Base-by-base conservation (phyloP, 2,797 vertebrate species). In the Oceanodroma leucorhoa region DNA sequence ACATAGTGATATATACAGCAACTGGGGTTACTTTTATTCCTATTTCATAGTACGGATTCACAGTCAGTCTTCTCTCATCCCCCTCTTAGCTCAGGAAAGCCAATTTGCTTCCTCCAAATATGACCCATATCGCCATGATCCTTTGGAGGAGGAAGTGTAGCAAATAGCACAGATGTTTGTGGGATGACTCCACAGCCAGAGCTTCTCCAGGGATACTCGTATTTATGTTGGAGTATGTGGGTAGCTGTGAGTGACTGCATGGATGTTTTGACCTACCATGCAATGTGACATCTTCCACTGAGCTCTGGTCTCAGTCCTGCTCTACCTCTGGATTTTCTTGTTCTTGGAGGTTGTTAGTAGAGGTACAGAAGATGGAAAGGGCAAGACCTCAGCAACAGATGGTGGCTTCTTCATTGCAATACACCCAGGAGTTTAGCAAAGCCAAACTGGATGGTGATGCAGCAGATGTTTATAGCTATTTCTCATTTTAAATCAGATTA, bases 401-500 rank as follows among this genome's bases (percentile, higher is more conserved):
- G 45, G 57, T 45, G 61, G 23, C 34, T 92, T 66, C 76, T 79
- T 69, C 90, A 20, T 29, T 26, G 24, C 14, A 41, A 2, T 27
- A 24, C 22, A 19, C 11, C 8, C 77, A 45, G 57, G 66, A 82
- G 30, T 18, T 80, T 14, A 45, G 65, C 45, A 43, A 62, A 78
- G 57, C 57, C 80, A 57, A 19, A 76, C n/a, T 60, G 76, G 72
- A 22, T 1, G 5, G 29, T 43, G 86, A 26, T 57, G 65, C 69
- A 90, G 80, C 92, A 92, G 88, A 75, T 81, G 77, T 57, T 89
- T 79, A 20, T 46, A 61, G 50, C 41, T 67, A 10, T 71, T 84
- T 57, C 83, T 81, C 67, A 32, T 88, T 84, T 89, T 18, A 88
- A 92, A 94, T 90, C 92, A 78, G 72, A 78, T 90, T 94, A 64